Percentiles rank a stretch among this genome's conserved stretches.
phyloP scores from a whole-genome alignment of 2,888 invertebrate species.

The Eristalis arbustorum region DNA sequence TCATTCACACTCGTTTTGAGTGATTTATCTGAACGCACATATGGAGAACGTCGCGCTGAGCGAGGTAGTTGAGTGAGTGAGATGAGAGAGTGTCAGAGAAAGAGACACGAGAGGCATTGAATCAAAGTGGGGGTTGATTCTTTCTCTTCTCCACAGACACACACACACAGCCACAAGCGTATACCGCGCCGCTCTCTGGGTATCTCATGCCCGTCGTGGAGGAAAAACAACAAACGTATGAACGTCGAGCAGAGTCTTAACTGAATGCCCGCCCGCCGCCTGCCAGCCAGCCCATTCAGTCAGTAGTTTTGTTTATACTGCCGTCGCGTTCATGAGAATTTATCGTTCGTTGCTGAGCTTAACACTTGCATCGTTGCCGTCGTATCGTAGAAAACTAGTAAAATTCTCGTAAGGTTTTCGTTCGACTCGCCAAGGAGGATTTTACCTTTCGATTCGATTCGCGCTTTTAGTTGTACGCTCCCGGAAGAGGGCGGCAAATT shows the following conservation, averaged over 20 bases:
- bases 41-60: conserved; percentile 40
- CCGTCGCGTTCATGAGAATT: conserved; percentile 66
- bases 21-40: conserved; percentile 23
- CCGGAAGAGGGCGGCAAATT: conserved; percentile 34
- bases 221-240: conserved; percentile 63
- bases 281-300: conserved; percentile 56
- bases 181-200: conserved; percentile 16
- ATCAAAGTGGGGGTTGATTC: conserved; percentile 51
- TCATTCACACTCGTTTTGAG: conserved; percentile 24
- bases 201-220: conserved; percentile 15
- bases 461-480: conserved; percentile 42
- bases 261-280: conserved; percentile 68
- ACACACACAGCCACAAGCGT: not conserved
- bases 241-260: conserved; percentile 43
- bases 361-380: conserved; percentile 44
- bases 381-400: not conserved
- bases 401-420: not conserved
- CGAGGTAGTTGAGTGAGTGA: conserved; percentile 1
- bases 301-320: conserved; percentile 70
- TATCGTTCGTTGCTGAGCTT: conserved; percentile 59
- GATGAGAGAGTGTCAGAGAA: conserved; percentile 16
- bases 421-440: not conserved
- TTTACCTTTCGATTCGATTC: conserved; percentile 22
- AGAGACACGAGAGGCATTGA: not conserved
- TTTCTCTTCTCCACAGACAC: conserved; percentile 2